Evolutionary conservation across 1,140 invertebrate genomes (phyloP).

Genomic region (Venturia canescens): DNA sequence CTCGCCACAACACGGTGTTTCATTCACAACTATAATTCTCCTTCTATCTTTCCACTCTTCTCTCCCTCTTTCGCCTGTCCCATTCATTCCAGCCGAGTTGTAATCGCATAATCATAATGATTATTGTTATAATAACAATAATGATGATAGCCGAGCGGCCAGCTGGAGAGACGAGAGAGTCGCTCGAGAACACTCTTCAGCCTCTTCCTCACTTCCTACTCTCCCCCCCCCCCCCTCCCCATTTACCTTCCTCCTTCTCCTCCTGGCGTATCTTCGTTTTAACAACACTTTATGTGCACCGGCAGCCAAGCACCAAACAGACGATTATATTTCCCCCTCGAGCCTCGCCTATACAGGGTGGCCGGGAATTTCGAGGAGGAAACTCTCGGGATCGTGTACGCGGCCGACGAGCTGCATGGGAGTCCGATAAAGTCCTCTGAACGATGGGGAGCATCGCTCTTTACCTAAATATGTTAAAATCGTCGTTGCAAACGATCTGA

Average conservation of each 20-base stretch:
- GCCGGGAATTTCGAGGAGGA: too few species aligned
- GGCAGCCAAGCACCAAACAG: slow-evolving; percentile 26
- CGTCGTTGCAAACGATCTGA: too few species aligned
- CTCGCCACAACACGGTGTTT: slow-evolving; percentile 16
- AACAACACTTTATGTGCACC: slow-evolving; percentile 42
- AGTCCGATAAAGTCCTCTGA: too few species aligned
- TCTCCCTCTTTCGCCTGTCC: slow-evolving; percentile 40
- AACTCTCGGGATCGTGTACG: too few species aligned
- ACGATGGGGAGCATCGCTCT: too few species aligned
- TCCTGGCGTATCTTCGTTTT: neutral
- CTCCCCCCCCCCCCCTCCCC: neutral
- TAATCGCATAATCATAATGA: slow-evolving; percentile 22
- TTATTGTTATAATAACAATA: slow-evolving; percentile 7
- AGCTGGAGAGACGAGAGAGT: slow-evolving; percentile 29
- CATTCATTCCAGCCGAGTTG: slow-evolving; percentile 58
- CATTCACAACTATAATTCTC: slow-evolving; percentile 58
- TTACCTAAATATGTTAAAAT: too few species aligned
- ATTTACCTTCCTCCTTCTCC: neutral
- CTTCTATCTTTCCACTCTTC: slow-evolving; percentile 34
- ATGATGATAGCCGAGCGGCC: neutral
- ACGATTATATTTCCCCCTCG: slow-evolving; percentile 30
- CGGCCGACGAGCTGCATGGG: too few species aligned
- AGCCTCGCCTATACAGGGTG: too few species aligned
- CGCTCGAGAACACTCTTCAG: neutral
- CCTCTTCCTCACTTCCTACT: neutral